Percentiles rank a stretch among this genome's conserved stretches.
These are phyloP conservation scores for Bimastos eiseni DNA, from an alignment of 2,888 invertebrate species.

Conservation along the genomic window DNA sequence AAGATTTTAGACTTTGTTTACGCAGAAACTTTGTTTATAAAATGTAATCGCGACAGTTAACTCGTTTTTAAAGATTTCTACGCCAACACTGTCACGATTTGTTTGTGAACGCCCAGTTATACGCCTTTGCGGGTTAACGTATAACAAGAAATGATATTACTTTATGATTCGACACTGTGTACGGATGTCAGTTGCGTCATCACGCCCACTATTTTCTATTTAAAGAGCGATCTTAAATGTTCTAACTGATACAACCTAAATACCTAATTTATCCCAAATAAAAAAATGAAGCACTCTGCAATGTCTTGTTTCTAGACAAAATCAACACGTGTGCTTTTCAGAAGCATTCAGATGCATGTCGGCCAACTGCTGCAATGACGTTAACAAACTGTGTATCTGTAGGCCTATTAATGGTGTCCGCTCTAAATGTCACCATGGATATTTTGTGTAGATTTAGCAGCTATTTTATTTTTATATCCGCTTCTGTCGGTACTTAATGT, in stretches of 20 bases:
- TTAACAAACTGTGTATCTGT: background rate
- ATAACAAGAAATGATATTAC: background rate
- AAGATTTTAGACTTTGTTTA: background rate
- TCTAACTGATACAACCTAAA: background rate
- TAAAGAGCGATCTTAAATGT: no score
- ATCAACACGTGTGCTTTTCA: background rate
- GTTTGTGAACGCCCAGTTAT: background rate
- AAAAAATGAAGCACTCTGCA: background rate
- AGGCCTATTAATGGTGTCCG: no score
- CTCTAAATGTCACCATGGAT: no score
- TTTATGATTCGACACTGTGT: background rate
- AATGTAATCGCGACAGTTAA: background rate
- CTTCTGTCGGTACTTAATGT: no score
- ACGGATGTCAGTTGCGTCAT: background rate
- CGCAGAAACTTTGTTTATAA: background rate
- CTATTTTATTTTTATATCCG: no score
- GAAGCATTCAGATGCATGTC: background rate
- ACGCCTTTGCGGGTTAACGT: background rate
- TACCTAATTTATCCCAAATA: background rate
- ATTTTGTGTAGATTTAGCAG: no score
- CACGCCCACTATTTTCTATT: no score
- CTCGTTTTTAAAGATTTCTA: background rate
- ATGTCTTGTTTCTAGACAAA: background rate
- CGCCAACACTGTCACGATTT: constrained; percentile 13
- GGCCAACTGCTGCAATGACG: background rate